Conservation (phyloP, 2,797 vertebrate species). For the Mastacembelus armatus region DNA sequence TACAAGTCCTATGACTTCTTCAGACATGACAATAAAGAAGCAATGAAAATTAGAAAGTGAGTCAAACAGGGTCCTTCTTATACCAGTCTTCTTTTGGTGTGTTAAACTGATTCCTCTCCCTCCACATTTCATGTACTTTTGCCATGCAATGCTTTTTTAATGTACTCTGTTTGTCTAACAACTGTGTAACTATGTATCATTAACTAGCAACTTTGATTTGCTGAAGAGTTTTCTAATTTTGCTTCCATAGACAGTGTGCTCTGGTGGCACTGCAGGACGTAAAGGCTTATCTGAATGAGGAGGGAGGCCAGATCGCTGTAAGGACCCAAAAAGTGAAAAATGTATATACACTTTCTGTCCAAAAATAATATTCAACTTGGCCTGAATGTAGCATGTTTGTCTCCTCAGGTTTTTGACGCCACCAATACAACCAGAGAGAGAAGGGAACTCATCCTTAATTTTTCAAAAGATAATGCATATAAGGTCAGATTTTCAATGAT, state of each 20-base stretch:
- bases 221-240: not conserved
- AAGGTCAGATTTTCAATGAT: constrained; percentile 84
- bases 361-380: not conserved
- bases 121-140: too few relatives aligned
- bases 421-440: constrained; percentile 98
- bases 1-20: constrained; percentile 99
- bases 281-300: constrained; percentile 90
- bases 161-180: too few relatives aligned
- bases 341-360: not conserved
- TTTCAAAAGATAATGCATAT: constrained; percentile 90
- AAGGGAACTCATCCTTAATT: constrained; percentile 91
- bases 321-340: constrained; percentile 35
- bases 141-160: too few relatives aligned
- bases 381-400: not conserved
- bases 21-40: constrained; percentile 95
- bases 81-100: not conserved
- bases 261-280: constrained; percentile 94
- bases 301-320: constrained; percentile 95
- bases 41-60: constrained; percentile 97
- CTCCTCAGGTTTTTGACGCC: constrained; percentile 93
- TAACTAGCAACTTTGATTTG: not conserved
- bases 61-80: constrained; percentile 53
- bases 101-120: not conserved
- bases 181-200: too few relatives aligned
- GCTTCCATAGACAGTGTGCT: constrained; percentile 88